These are phyloP conservation scores for Mustela nigripes DNA, from an alignment of 2,113 vertebrate genomes.

Conservation along the genomic window DNA sequence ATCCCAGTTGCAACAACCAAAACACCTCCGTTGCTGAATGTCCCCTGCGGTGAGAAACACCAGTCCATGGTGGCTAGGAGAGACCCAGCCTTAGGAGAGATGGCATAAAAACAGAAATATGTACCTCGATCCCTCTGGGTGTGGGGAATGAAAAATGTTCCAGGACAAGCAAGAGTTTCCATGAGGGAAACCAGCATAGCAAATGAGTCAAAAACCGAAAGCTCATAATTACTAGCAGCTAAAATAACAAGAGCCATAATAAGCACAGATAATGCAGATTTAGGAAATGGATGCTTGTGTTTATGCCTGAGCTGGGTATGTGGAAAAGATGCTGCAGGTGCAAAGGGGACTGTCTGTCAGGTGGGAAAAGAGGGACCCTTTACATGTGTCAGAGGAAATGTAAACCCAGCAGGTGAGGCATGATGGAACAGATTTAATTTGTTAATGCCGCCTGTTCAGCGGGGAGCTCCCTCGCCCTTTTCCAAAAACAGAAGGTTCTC, in stretches of 20 bases:
- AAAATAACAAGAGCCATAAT: slow-evolving; percentile 44
- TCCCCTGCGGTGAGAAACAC: not conserved
- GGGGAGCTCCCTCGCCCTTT: not conserved
- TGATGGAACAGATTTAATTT: not conserved
- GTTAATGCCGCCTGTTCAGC: not conserved
- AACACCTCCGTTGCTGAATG: not conserved
- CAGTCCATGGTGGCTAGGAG: not conserved
- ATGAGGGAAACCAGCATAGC: not conserved
- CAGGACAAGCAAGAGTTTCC: slow-evolving; percentile 67
- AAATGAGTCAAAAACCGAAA: slow-evolving; percentile 25
- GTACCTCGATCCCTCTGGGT: too few relatives aligned
- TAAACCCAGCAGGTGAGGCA: slow-evolving; percentile 38
- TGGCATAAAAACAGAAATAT: not conserved
- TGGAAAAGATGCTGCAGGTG: slow-evolving; percentile 46
- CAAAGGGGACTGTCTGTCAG: not conserved
- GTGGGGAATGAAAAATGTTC: slow-evolving; percentile 56
- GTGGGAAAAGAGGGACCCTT: not conserved
- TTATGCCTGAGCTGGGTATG: not conserved
- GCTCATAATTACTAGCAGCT: slow-evolving; percentile 55
- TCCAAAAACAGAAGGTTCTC: slow-evolving; percentile 67
- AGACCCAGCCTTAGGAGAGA: not conserved
- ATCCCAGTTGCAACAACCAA: not conserved
- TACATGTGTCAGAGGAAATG: slow-evolving; percentile 74
- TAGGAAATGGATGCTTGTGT: slow-evolving; percentile 20
- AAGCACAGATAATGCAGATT: slow-evolving; percentile 25